Evolutionary conservation across 30 jellyfish, hydroid and myxozoan species (phyloP).

Genomic region (Cassiopea xamachana): DNA sequence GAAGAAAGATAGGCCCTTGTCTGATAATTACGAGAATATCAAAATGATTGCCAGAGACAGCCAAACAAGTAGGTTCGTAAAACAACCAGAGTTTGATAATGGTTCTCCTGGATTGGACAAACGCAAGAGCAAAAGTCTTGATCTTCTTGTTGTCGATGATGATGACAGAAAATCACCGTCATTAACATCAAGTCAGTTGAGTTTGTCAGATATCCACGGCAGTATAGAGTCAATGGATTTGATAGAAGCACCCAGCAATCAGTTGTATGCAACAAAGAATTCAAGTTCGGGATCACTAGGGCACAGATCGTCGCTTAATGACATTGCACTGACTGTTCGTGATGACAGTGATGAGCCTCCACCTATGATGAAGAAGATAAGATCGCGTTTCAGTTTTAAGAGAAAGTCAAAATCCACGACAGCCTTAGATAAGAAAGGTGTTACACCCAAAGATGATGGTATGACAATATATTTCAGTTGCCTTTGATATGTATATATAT

Average conservation of each 20-base stretch:
- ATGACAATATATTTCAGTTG: not conserved
- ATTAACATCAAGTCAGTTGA: slow-evolving; percentile 81
- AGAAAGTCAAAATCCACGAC: slow-evolving; percentile 74
- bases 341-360: slow-evolving; percentile 55
- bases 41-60: slow-evolving; percentile 80
- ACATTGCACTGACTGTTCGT: slow-evolving; percentile 24
- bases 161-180: slow-evolving; percentile 60
- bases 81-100: slow-evolving; percentile 38
- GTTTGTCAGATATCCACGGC: slow-evolving; percentile 72
- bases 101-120: slow-evolving; percentile 45
- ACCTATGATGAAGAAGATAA: slow-evolving; percentile 45
- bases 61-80: slow-evolving; percentile 47
- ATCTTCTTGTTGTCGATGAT: slow-evolving; percentile 62
- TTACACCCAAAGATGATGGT: slow-evolving; percentile 47
- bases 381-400: slow-evolving; percentile 69
- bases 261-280: slow-evolving; percentile 31
- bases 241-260: slow-evolving; percentile 14
- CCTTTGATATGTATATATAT: too few relatives aligned
- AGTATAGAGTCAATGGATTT: slow-evolving; percentile 64
- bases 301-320: slow-evolving; percentile 56
- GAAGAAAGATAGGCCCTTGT: slow-evolving; percentile 94
- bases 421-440: slow-evolving; percentile 51
- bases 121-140: slow-evolving; percentile 83
- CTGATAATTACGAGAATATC: slow-evolving; percentile 93
- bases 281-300: slow-evolving; percentile 24